Evolutionary conservation across 1,140 invertebrate species (phyloP), one percentile per base, ranked within the genome.

Genomic region (Theocolax elegans): DNA sequence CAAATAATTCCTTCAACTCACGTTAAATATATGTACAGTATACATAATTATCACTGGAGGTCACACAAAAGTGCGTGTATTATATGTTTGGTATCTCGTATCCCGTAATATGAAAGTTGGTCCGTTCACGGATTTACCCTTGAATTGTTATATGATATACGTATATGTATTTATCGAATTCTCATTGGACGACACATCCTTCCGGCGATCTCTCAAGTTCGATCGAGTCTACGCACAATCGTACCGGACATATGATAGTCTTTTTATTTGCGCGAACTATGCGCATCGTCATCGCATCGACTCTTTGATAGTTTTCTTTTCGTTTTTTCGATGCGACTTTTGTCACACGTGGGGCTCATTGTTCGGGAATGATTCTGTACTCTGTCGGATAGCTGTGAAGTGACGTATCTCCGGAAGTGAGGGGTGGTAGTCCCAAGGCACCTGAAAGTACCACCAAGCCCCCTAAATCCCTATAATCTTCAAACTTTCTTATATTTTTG

Each of bases 321-420:
- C n/a, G n/a, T n/a, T n/a, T n/a, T n/a, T n/a, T 35, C 53, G 60
- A 53, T 64, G 63, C 49, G 27, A 70, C 38, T 75, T 74, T 73
- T 60, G 48, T 56, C 71, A 38, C 64, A 72, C 71, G 72, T 71
- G 69, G 65, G 71, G 67, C 75, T 84, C 73, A 81, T 81, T 84
- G 78, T 75, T 83, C 80, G 75, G 78, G 76, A 83, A 82, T 82
- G 79, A 83, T 81, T 82, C 79, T 83, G 81, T 79, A 84, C 75
- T 83, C 78, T 72, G 80, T 67, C 27, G 80, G 75, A 74, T 81
- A 84, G 78, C 74, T 77, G 76, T 80, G 81, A 67, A 84, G 79
- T 59, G 77, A 76, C 60, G 79, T 72, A 60, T 83, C 79, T 77
- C 75, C 80, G 59, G 80, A 68, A 71, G 76, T 76, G 72, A 82